Evolutionary conservation across 2,888 invertebrate species (phyloP).

Genomic region (Orchesella flavescens): DNA sequence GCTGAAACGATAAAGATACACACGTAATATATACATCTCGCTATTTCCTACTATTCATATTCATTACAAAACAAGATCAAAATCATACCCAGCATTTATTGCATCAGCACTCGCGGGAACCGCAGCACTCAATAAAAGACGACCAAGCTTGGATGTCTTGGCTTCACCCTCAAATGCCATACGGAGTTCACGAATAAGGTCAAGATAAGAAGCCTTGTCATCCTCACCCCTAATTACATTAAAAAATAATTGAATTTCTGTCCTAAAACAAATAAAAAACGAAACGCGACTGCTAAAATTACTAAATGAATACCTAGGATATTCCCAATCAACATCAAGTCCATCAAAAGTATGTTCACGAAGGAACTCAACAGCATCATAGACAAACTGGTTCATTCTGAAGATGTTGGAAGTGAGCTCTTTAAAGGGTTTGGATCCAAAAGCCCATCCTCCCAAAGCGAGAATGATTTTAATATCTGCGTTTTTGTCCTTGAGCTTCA

Average conservation of each 20-base stretch:
- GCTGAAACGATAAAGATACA: conserved; percentile 73
- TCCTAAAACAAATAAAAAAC: neutral
- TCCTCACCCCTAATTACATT: conserved; percentile 76
- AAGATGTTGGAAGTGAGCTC: conserved; percentile 92
- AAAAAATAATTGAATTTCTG: neutral
- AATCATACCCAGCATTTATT: conserved; percentile 89
- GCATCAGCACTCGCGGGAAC: conserved; percentile 95
- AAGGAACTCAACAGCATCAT: conserved; percentile 93
- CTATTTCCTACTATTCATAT: no score
- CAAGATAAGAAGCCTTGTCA: conserved; percentile 88
- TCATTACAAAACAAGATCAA: no score
- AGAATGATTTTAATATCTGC: conserved; percentile 83
- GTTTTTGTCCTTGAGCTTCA: conserved; percentile 89
- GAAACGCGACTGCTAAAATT: neutral
- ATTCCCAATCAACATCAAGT: conserved; percentile 95
- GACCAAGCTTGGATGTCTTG: conserved; percentile 87
- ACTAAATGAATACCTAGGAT: conserved; percentile 79
- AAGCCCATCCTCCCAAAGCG: conserved; percentile 92
- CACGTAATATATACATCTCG: neutral
- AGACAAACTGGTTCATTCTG: conserved; percentile 96
- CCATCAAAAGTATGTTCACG: conserved; percentile 93
- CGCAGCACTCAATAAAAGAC: conserved; percentile 87
- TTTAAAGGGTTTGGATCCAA: conserved; percentile 95
- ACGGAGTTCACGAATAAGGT: conserved; percentile 88
- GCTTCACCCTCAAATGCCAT: conserved; percentile 94